Evolutionary conservation across 2,113 vertebrate species (phyloP), one percentile per base, ranked within the genome.

Genomic region (Psittacula cyanocephala): DNA sequence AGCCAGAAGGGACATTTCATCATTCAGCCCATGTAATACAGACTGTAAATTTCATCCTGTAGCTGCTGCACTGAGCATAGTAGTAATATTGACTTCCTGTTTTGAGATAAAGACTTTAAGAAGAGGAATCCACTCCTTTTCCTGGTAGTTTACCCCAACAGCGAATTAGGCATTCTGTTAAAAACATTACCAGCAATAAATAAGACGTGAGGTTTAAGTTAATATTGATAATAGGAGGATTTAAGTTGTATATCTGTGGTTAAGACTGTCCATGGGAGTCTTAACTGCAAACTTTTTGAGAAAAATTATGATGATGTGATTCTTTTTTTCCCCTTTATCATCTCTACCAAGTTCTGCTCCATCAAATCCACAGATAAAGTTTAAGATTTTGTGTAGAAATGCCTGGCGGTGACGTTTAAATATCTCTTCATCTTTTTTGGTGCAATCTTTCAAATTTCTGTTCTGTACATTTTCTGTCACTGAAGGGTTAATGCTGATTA

Each of bases 131-230:
- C 22, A 20, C 17, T 57, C 7, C 24, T 44, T 70, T 60, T 28
- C 10, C 81, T 64, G 25, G 31, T 37, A 69, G 24, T 69, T 72
- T 81, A 41, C 47, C 81, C 37, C 47, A 65, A 84, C 52, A 92
- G 27, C 35, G 65, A 75, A 87, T 64, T 29, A 79, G 3, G 3
- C 13, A 10, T 72, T 44, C 57, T 89, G 37, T 23, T 65, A 83
- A 84, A 95, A 91, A 81, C 41, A 72, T 69, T 76, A n/a, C 4
- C 47, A 68, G 23, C 29, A 60, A 68, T 57, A 93, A 94, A 74
- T 78, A 95, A 78, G 29, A 8, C 11, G 1, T 22, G 31, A 70
- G 4, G 4, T 11, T 91, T 64, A 80, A 88, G 84, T 67, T n/a
- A 71, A 50, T 68, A 35, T 20, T 70, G n/a, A 17, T 60, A 95